These are phyloP conservation scores for Gnatocerus cornutus DNA, from an alignment of 2,888 invertebrate genomes.

Conservation along the genomic window DNA sequence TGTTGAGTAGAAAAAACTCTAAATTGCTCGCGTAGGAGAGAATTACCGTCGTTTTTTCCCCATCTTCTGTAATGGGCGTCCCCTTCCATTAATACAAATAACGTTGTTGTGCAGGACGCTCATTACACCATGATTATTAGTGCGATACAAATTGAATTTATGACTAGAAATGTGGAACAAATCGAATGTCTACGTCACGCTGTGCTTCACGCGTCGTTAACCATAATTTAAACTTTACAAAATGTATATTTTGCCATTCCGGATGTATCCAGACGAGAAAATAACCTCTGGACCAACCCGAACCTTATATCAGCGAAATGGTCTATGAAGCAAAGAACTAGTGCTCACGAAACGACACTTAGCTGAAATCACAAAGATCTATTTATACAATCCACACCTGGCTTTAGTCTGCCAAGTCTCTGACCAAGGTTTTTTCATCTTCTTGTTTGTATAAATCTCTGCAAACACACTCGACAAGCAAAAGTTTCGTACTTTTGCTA, in stretches of 20 bases:
- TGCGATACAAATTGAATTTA: slow-evolving; percentile 47
- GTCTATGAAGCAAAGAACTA: slow-evolving; percentile 2
- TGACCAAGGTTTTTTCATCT: slow-evolving; percentile 38
- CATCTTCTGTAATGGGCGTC: too few relatives aligned
- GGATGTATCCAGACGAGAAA: slow-evolving; percentile 22
- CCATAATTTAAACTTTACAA: slow-evolving; percentile 30
- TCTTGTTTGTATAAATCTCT: slow-evolving; percentile 37
- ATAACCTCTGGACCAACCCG: not conserved
- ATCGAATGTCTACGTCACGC: slow-evolving; percentile 40
- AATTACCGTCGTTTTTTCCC: too few relatives aligned
- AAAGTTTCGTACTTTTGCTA: slow-evolving; percentile 26
- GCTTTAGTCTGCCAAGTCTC: slow-evolving; percentile 43
- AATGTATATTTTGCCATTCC: slow-evolving; percentile 22
- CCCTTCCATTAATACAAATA: slow-evolving; percentile 24
- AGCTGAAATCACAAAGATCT: slow-evolving; percentile 42
- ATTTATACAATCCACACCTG: slow-evolving; percentile 47
- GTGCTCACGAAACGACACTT: slow-evolving; percentile 23
- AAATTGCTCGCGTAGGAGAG: too few relatives aligned
- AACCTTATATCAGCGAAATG: slow-evolving; percentile 6
- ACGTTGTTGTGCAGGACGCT: slow-evolving; percentile 32
- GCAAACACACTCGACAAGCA: slow-evolving; percentile 32
- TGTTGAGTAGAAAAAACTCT: too few relatives aligned
- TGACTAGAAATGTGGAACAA: slow-evolving; percentile 46
- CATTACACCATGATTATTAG: slow-evolving; percentile 34
- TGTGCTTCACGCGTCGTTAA: slow-evolving; percentile 34